These are phyloP conservation scores for Drosophila algonquin DNA, from an alignment of 2,888 invertebrate genomes.

Conservation along the genomic window DNA sequence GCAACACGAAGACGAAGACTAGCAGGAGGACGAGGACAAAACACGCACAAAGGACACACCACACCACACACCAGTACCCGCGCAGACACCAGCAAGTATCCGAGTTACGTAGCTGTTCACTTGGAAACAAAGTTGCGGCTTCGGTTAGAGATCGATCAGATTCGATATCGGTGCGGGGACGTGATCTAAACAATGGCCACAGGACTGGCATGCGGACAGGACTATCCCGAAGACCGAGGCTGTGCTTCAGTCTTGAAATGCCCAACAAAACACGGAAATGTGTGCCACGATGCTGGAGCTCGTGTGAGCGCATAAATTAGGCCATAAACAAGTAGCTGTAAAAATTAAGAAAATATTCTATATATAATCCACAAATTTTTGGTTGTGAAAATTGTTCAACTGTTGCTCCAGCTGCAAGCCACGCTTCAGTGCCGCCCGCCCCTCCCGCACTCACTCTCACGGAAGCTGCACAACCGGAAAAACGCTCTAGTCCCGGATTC, in stretches of 20 bases:
- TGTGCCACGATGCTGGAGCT: conserved; percentile 48
- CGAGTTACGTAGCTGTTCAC: conserved; percentile 51
- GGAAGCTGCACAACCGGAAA: conserved; percentile 71
- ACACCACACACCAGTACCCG: no score
- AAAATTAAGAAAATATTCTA: conserved; percentile 43
- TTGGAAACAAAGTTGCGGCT: conserved; percentile 71
- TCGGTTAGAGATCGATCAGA: conserved; percentile 63
- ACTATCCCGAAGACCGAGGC: conserved; percentile 35
- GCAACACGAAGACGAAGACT: conserved; percentile 38
- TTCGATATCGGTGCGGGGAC: conserved; percentile 71
- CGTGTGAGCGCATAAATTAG: conserved; percentile 72
- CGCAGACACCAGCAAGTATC: conserved; percentile 35
- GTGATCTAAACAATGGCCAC: conserved; percentile 72
- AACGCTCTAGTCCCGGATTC: conserved; percentile 44
- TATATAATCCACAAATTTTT: conserved; percentile 18
- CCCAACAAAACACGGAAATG: conserved; percentile 33
- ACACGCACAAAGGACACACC: conserved; percentile 36
- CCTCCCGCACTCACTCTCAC: conserved; percentile 34
- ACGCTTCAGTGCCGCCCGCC: conserved; percentile 49
- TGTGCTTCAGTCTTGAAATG: not conserved
- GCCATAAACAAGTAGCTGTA: conserved; percentile 55
- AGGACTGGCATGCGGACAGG: conserved; percentile 52
- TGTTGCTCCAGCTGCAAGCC: conserved; percentile 69
- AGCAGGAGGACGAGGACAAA: not conserved
- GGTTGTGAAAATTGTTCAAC: conserved; percentile 41